Evolutionary conservation across 2,113 vertebrate genomes (phyloP).

Genomic region (Malurus cyaneus): DNA sequence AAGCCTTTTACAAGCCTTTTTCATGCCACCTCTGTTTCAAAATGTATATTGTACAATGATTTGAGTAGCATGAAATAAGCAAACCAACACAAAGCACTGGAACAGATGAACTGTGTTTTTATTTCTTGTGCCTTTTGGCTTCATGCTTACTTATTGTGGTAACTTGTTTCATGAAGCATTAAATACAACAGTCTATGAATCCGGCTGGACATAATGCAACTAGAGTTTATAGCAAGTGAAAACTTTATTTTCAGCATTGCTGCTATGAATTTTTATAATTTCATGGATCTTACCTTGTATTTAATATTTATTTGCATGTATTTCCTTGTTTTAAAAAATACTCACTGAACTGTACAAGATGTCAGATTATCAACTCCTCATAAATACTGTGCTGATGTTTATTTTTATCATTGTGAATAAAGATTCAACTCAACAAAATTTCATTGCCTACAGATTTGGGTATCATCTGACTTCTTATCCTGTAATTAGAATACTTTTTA

Average conservation of each 20-base stretch:
- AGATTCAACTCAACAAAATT: neutral
- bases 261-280: conserved; percentile 29
- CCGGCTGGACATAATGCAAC: neutral
- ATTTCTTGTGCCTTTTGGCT: conserved; percentile 36
- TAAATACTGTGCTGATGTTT: neutral
- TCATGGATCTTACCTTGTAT: neutral
- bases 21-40: neutral
- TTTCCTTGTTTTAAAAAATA: conserved; percentile 20
- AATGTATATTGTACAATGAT: neutral
- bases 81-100: conserved; percentile 45
- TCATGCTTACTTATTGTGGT: conserved; percentile 1
- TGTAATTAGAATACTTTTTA: neutral
- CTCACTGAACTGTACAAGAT: neutral
- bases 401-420: conserved; percentile 47
- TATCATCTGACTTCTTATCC: neutral
- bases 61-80: conserved; percentile 2
- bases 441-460: neutral
- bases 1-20: neutral
- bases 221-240: conserved; percentile 1
- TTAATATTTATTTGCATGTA: conserved; percentile 64
- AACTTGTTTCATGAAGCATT: conserved; percentile 29
- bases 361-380: neutral
- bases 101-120: conserved; percentile 28
- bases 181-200: neutral
- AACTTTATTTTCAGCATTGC: conserved; percentile 10